Evolutionary conservation across 2,888 invertebrate species (phyloP).

Genomic region (Xiphydria camelus): DNA sequence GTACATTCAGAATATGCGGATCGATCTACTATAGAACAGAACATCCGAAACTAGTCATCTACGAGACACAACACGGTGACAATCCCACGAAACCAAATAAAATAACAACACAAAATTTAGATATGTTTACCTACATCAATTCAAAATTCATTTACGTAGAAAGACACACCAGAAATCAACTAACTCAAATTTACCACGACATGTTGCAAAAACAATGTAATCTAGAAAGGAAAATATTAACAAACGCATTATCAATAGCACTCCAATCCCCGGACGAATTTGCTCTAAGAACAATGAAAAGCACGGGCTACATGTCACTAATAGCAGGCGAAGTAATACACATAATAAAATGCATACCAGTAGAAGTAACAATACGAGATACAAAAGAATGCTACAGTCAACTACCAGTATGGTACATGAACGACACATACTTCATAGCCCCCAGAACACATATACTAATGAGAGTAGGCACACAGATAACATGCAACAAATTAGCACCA

Average conservation of each 20-base stretch:
- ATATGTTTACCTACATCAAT: conserved; percentile 22
- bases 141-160: conserved; percentile 31
- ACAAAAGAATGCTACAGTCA: conserved; percentile 21
- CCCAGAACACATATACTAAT: conserved; percentile 24
- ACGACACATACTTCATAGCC: conserved; percentile 22
- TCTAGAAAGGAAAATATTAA: conserved; percentile 31
- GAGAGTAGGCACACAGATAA: conserved; percentile 17
- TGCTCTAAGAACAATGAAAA: conserved; percentile 29
- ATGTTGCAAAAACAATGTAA: conserved; percentile 30
- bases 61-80: neutral
- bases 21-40: conserved; percentile 17
- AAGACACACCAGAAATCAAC: conserved; percentile 25
- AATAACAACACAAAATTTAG: conserved; percentile 12
- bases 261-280: conserved; percentile 33
- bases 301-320: conserved; percentile 32
- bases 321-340: conserved; percentile 33
- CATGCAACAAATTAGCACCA: conserved; percentile 21
- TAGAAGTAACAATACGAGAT: conserved; percentile 16
- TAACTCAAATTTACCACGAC: conserved; percentile 27
- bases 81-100: neutral
- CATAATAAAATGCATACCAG: conserved; percentile 25
- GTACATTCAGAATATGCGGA: conserved; percentile 11
- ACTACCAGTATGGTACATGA: conserved; percentile 23
- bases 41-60: conserved; percentile 23
- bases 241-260: conserved; percentile 28